Evolutionary conservation across 1,140 invertebrate genomes (phyloP).

Genomic region (Drosophila ogumai): DNA sequence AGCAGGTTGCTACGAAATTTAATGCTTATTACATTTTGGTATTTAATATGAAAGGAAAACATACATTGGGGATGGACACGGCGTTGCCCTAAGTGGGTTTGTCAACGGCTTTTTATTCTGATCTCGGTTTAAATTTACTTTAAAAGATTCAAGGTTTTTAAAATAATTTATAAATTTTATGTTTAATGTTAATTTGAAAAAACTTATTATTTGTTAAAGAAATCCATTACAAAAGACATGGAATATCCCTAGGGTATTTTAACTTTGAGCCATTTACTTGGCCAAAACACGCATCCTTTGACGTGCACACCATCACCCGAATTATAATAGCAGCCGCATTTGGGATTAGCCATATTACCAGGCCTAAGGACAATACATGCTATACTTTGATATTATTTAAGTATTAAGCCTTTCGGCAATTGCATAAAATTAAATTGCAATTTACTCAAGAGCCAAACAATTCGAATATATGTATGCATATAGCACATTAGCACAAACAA

Average conservation of each 20-base stretch:
- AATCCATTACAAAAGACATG: not conserved
- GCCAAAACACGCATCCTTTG: conserved; percentile 13
- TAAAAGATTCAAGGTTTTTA: too few relatives aligned
- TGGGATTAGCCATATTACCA: conserved; percentile 62
- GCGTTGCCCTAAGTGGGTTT: not conserved
- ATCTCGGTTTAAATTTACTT: not conserved
- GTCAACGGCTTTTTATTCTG: not conserved
- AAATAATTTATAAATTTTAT: not conserved
- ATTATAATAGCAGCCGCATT: conserved; percentile 46
- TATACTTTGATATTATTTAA: conserved; percentile 34
- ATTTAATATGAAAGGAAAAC: conserved; percentile 39
- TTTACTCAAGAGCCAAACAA: conserved; percentile 46
- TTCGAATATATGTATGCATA: conserved; percentile 10
- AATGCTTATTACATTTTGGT: conserved; percentile 59
- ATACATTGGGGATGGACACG: not conserved
- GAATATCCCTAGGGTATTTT: conserved; percentile 13
- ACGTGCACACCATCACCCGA: conserved; percentile 7
- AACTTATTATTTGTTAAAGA: not conserved
- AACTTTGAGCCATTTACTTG: not conserved
- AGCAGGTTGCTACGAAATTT: conserved; percentile 42
- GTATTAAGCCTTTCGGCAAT: conserved; percentile 31
- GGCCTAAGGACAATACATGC: conserved; percentile 32
- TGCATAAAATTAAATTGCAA: conserved; percentile 69
- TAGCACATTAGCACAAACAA: not conserved
- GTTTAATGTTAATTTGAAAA: too few relatives aligned